Base-by-base conservation (phyloP, 2,888 invertebrate genomes). In the Leptothorax acervorum region DNA sequence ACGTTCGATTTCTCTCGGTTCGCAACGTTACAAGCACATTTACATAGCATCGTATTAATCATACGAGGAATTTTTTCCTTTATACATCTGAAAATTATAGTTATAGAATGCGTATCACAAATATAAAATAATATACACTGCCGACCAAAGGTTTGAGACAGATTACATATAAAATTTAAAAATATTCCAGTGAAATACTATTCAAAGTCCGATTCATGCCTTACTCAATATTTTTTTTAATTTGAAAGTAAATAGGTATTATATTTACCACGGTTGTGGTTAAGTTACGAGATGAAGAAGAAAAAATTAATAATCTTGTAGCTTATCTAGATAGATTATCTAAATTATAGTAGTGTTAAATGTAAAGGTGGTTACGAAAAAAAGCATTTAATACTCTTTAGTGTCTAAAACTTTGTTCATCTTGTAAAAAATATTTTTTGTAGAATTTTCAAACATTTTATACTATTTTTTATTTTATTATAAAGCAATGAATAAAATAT, bases 31-130 rank as follows among this genome's bases (percentile, higher is more conserved):
- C 6, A 35, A 35, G 35, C 5, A 35, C 35, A 66, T 45, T 78
- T 68, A 68, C 15, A 66, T 18, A 2, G 15, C 12, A 31, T 76
- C 65, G 15, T 66, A 55, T 66, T 66, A 76, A 66, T 76, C 55
- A 76, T 11, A 53, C 23, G 28, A 53, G 23, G 9, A 6, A 35
- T 35, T 35, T 65, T 76, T 65, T 65, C n/a, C 28, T 66, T 42
- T 42, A 65, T 42, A 65, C 42, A 42, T 76, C 18, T 76, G 28
- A 53, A 76, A 66, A 42, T 55, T 48, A 15, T 15, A 48, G 3
- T 15, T 48, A 48, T 48, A 15, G 4, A 48, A 45, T 45, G 45
- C 11, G 48, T 48, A 53, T 23, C 23, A 23, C 57, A 57, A 15
- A 48, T 48, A 48, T 5, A 35, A 6, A 35, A 35, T 5, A 5